A percentile compares a stretch with the other conserved stretches of the same genome.
Conservation (phyloP, 1,140 invertebrate species). For the Brachionus asplanchnoidis region DNA sequence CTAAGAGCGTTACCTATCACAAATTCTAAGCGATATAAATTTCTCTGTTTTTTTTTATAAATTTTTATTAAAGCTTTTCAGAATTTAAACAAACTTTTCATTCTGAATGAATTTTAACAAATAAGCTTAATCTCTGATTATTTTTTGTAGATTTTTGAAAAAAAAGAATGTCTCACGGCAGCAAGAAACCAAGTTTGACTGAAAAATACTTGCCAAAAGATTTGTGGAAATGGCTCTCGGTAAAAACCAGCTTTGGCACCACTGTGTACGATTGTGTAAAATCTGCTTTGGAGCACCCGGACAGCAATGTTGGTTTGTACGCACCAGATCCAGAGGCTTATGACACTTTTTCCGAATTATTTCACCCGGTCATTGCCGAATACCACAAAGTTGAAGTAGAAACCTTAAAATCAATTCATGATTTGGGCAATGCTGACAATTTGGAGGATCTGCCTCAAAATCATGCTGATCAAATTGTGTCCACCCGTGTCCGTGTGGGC, state of each 20-base stretch:
- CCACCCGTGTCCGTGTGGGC: conserved; percentile 30
- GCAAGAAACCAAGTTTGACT: conserved; percentile 35
- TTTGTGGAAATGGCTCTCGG: conserved; percentile 10
- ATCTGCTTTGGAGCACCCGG: conserved; percentile 40
- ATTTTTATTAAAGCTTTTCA: background rate
- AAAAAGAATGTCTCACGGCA: conserved; percentile 32
- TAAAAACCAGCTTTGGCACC: conserved; percentile 23
- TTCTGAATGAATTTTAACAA: background rate
- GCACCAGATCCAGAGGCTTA: conserved; percentile 47
- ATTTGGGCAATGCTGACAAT: conserved; percentile 26
- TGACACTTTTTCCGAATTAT: conserved; percentile 46
- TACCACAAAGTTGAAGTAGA: conserved; percentile 47
- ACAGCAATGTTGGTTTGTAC: conserved; percentile 29
- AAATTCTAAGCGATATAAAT: background rate
- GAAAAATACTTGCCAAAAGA: conserved; percentile 41
- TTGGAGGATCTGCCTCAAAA: conserved; percentile 33
- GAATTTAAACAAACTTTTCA: background rate
- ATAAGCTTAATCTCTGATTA: too few relatives aligned
- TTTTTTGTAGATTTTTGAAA: background rate
- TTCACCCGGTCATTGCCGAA: conserved; percentile 49
- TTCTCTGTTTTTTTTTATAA: background rate
- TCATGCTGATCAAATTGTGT: conserved; percentile 30
- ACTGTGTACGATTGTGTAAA: conserved; percentile 37
- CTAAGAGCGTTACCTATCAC: background rate
- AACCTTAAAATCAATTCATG: conserved; percentile 28